These are phyloP conservation scores for Heterotis niloticus DNA, from an alignment of 2,113 vertebrate species.

Conservation along the genomic window DNA sequence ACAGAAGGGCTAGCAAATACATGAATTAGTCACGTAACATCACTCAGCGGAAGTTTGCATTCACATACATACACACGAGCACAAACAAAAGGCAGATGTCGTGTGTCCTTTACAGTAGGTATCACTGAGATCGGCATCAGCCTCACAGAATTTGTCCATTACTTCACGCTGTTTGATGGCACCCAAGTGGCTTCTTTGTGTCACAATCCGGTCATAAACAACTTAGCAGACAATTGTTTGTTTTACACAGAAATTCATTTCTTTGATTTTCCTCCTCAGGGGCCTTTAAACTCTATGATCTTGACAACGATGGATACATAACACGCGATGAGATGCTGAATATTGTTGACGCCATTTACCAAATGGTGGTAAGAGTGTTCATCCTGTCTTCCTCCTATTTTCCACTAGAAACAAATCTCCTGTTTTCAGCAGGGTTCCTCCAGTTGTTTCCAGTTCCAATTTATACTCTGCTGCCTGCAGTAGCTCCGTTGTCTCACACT, in stretches of 20 bases:
- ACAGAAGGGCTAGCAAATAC: background rate
- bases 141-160: background rate
- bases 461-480: background rate
- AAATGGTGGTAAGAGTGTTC: slow-evolving; percentile 89
- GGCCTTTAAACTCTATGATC: slow-evolving; percentile 96
- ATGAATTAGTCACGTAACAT: background rate
- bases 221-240: background rate
- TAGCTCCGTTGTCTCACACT: too few relatives aligned
- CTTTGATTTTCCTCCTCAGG: slow-evolving; percentile 61
- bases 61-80: background rate
- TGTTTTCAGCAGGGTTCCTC: background rate
- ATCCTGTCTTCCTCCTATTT: background rate
- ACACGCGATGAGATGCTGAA: slow-evolving; percentile 97
- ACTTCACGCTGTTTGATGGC: background rate
- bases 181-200: too few relatives aligned
- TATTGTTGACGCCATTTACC: slow-evolving; percentile 97
- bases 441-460: background rate
- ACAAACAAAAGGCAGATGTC: background rate
- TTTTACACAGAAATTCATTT: background rate
- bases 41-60: background rate
- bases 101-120: background rate
- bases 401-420: background rate
- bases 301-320: slow-evolving; percentile 97
- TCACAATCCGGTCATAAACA: too few relatives aligned
- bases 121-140: background rate